phyloP scores from a whole-genome alignment of 2,113 vertebrate species.

The Anarrhichthys ocellatus region DNA sequence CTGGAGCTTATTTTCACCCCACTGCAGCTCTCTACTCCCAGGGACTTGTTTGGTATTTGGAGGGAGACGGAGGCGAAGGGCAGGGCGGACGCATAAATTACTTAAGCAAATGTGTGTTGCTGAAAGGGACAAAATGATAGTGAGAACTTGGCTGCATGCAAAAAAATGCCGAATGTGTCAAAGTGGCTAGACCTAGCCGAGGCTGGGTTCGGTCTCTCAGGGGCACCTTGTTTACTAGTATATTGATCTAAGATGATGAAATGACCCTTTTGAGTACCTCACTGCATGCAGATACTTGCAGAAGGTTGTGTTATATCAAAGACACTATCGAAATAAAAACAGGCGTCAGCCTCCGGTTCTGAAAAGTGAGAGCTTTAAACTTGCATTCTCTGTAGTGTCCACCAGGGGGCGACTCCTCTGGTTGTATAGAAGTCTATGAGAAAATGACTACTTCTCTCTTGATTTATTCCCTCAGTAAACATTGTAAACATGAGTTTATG shows the following conservation, averaged over 20 bases:
- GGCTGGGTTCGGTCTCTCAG: conserved; percentile 9
- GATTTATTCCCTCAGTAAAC: too few relatives aligned
- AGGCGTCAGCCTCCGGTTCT: neutral
- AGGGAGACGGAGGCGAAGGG: neutral
- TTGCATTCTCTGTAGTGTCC: neutral
- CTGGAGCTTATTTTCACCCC: conserved; percentile 63
- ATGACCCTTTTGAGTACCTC: neutral
- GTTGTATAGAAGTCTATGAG: neutral
- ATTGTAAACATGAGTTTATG: neutral
- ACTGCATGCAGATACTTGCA: conserved; percentile 3
- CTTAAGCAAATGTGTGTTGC: conserved; percentile 54
- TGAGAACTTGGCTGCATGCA: conserved; percentile 12
- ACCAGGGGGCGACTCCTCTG: neutral
- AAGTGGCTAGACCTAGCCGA: neutral
- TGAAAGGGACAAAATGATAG: conserved; percentile 32
- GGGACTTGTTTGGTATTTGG: conserved; percentile 43
- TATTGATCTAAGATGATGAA: conserved; percentile 7
- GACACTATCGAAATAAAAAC: neutral
- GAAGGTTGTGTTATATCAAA: neutral
- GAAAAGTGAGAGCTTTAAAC: neutral
- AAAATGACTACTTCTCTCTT: neutral
- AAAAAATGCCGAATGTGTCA: conserved; percentile 26
- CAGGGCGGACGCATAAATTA: conserved; percentile 49
- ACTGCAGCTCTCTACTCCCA: conserved; percentile 47
- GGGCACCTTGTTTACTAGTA: conserved; percentile 25